These are phyloP conservation scores for Xanthia togata DNA, from an alignment of 2,888 invertebrate species.

Conservation along the genomic window DNA sequence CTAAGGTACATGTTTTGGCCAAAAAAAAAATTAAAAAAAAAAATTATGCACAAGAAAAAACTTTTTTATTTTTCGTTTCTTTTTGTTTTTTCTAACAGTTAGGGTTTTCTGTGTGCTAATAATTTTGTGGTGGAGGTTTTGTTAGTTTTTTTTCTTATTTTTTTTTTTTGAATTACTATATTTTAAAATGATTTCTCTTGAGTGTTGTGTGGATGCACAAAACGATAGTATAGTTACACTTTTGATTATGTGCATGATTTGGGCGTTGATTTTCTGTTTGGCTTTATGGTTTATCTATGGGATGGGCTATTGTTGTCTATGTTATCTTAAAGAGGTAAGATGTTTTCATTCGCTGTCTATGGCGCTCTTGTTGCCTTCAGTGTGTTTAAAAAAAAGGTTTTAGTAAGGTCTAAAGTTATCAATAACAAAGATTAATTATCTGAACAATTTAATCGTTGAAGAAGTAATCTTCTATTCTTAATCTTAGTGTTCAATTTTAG, in stretches of 20 bases:
- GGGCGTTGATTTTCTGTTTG: slow-evolving; percentile 62
- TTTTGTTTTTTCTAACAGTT: slow-evolving; percentile 60
- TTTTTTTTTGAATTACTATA: background rate
- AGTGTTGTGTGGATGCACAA: slow-evolving; percentile 67
- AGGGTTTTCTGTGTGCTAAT: slow-evolving; percentile 63
- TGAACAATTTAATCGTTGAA: background rate
- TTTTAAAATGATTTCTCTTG: slow-evolving; percentile 39
- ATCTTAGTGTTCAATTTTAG: slow-evolving; percentile 42
- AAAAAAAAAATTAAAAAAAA: slow-evolving; percentile 52
- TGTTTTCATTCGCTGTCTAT: slow-evolving; percentile 59
- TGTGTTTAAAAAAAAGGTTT: slow-evolving; percentile 47
- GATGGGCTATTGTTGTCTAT: slow-evolving; percentile 48
- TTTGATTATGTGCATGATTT: slow-evolving; percentile 67
- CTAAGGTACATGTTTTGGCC: slow-evolving; percentile 90
- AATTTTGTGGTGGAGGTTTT: slow-evolving; percentile 66
- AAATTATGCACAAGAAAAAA: slow-evolving; percentile 47
- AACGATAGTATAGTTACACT: slow-evolving; percentile 60
- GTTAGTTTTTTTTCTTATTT: background rate
- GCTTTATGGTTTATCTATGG: slow-evolving; percentile 59
- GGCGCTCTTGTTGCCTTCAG: slow-evolving; percentile 63
- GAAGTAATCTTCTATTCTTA: background rate
- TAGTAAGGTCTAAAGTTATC: slow-evolving; percentile 38
- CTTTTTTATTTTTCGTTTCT: slow-evolving; percentile 44
- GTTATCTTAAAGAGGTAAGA: slow-evolving; percentile 48
- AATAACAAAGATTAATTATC: background rate